Evolutionary conservation across 1,140 invertebrate genomes (phyloP), one percentile per base, ranked within the genome.

Genomic region (Drosophila sp.): DNA sequence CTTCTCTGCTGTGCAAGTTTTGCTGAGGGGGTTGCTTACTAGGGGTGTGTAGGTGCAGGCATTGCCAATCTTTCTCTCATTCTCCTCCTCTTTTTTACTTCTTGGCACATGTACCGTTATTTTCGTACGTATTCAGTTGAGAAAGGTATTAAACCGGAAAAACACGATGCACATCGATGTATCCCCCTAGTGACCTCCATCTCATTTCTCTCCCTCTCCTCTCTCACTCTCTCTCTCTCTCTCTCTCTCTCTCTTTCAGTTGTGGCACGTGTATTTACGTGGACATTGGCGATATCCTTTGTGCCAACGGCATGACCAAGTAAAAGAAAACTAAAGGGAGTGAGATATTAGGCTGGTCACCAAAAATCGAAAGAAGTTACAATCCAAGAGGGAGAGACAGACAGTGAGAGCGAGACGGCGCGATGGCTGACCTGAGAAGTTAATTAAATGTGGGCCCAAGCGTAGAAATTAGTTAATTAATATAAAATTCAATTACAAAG

Each of bases 131-230:
- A 80, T 87, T 83, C 82, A 79, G 83, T 72, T 72, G 76, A 83
- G 58, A 79, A 89, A 87, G 82, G 82, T 82, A 87, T 87, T 87
- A 87, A 87, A 75, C 79, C 82, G 82, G 76, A 87, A 87, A 87
- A 87, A 87, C 82, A 87, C 82, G 82, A 89, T 89, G 82, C 82
- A 87, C 76, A 87, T 89, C 69, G 83, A 89, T 86, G 76, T 89
- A 72, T 72, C 65, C 72, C 72, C 61, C 67, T 13, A 32, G 51
- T 51, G 66, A 21, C 11, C 21, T 8, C 16, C 5, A 11, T 7
- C 48, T 13, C 13, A 32, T 3, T 8, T 4, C 2, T 27, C 46
- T 13, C n/a, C 11, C 6, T 13, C n/a, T n/a, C 0, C 0, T 38
- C 11, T 38, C 11, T 5, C 4, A 13, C 11, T 2, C 36, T n/a